These are phyloP conservation scores for Montipora foliosa DNA, from an alignment of 64 coral and sea anemone genomes.

Conservation along the genomic window DNA sequence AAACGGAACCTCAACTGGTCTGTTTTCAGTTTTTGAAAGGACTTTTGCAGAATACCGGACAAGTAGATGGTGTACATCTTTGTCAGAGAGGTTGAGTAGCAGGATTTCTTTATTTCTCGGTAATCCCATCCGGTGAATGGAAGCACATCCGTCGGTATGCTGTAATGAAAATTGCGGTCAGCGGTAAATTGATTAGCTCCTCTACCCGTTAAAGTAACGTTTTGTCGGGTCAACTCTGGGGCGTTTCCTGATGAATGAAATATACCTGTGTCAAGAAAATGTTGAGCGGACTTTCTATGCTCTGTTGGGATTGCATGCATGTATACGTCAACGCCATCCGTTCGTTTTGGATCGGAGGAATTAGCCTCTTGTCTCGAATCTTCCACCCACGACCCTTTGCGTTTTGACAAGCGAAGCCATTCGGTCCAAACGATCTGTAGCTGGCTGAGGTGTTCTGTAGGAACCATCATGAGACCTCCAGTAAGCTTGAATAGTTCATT, in stretches of 20 bases:
- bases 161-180: background rate
- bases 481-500: constrained; percentile 3
- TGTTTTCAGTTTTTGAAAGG: background rate
- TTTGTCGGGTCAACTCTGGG: background rate
- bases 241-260: background rate
- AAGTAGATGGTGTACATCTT: constrained; percentile 51
- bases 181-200: background rate
- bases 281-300: constrained; percentile 22
- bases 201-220: constrained; percentile 44
- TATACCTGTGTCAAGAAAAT: constrained; percentile 22
- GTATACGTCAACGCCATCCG: background rate
- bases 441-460: background rate
- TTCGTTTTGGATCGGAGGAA: background rate
- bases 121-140: constrained; percentile 64
- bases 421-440: constrained; percentile 44
- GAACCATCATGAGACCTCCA: background rate
- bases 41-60: background rate
- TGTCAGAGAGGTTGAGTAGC: background rate
- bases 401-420: constrained; percentile 14
- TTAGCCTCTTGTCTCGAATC: background rate
- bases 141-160: constrained; percentile 28
- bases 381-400: background rate
- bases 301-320: constrained; percentile 19
- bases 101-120: background rate
- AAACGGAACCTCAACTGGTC: background rate